Conservation (phyloP, 2,888 invertebrate species). For the Agonum fuliginosum region DNA sequence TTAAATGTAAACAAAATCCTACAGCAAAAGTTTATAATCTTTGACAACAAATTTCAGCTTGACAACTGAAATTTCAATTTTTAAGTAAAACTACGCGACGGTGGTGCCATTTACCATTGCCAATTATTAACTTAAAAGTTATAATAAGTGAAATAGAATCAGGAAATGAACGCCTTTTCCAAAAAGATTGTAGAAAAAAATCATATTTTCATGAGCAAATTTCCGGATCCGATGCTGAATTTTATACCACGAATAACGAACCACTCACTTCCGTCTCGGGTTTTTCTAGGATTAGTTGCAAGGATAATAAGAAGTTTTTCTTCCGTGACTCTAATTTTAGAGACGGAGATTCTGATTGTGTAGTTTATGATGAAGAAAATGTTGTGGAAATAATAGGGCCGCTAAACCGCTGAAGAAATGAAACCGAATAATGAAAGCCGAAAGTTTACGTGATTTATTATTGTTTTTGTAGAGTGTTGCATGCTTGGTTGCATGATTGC, state of each 20-base stretch:
- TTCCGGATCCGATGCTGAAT: too few relatives aligned
- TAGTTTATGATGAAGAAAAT: slow-evolving; percentile 7
- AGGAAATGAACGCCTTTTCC: too few relatives aligned
- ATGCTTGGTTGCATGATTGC: neutral
- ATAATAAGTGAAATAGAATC: too few relatives aligned
- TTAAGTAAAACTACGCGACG: too few relatives aligned
- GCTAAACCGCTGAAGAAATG: neutral
- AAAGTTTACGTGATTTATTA: slow-evolving; percentile 7
- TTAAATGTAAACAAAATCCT: too few relatives aligned
- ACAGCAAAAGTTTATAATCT: too few relatives aligned
- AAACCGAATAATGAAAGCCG: neutral
- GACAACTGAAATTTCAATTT: too few relatives aligned
- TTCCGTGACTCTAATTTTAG: slow-evolving; percentile 15
- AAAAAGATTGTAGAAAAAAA: too few relatives aligned
- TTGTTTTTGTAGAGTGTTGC: neutral
- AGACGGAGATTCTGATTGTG: neutral
- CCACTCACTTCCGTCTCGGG: neutral
- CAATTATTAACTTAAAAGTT: too few relatives aligned
- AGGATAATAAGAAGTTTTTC: slow-evolving; percentile 20
- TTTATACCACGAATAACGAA: neutral
- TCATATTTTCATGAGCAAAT: too few relatives aligned
- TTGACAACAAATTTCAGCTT: too few relatives aligned
- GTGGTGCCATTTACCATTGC: too few relatives aligned
- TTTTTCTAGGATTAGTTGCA: slow-evolving; percentile 1
- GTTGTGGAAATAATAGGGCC: slow-evolving; percentile 2